Conservation (phyloP, 2,888 invertebrate genomes). For the Eristalinus sepulchralis region DNA sequence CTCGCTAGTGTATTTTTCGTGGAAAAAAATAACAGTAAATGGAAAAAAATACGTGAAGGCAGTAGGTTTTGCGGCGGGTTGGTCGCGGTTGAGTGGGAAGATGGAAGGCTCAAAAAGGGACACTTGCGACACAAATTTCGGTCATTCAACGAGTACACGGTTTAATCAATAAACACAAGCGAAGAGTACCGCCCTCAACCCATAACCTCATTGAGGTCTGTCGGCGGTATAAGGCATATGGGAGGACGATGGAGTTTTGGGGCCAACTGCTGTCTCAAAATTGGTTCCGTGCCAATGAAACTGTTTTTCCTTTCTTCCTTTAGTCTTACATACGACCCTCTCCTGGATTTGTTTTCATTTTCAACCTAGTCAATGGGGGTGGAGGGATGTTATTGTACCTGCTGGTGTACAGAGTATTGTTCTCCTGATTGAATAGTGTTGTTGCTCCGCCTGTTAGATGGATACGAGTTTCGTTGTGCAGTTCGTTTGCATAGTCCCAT, state of each 20-base stretch:
- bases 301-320: not conserved
- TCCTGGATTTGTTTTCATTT: not conserved
- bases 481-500: not conserved
- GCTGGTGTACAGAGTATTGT: not conserved
- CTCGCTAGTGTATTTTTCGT: not conserved
- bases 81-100: not conserved
- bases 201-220: not conserved
- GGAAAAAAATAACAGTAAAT: not conserved
- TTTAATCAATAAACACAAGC: conserved; percentile 42
- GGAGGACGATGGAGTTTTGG: conserved; percentile 2
- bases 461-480: not conserved
- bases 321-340: not conserved
- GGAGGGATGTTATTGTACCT: not conserved
- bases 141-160: conserved; percentile 3
- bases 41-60: not conserved
- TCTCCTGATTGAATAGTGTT: not conserved
- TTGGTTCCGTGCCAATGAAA: conserved; percentile 53
- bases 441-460: not conserved
- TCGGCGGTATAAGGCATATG: conserved; percentile 31
- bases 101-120: not conserved
- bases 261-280: conserved; percentile 54
- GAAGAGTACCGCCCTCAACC: not conserved
- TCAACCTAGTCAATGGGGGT: not conserved
- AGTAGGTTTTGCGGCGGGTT: not conserved
- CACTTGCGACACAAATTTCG: conserved; percentile 9